Evolutionary conservation across 1,140 invertebrate genomes (phyloP), one percentile per base, ranked within the genome.

Genomic region (Saccostrea cuccullata): DNA sequence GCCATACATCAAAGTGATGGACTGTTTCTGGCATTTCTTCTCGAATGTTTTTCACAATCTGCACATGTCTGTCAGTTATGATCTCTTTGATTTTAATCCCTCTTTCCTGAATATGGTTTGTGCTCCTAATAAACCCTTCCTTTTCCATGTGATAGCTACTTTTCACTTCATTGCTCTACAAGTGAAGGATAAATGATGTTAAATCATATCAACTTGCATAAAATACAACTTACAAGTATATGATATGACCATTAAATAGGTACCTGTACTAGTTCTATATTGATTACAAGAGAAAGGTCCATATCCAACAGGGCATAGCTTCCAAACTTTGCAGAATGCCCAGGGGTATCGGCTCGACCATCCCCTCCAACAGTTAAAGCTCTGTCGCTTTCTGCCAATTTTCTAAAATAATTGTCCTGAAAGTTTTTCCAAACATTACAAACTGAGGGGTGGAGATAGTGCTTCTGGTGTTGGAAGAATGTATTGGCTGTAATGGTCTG

Each of bases 291-390:
- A 15, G 30, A 77, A 12, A 23, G 0, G 13, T 88, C 56, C 55
- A 89, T 20, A 47, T 91, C 88, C 64, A 91, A 47, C 15, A 87
- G 26, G 23, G 40, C 89, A 67, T 90, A 91, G 11, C 82, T 90
- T 73, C 91, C 88, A 88, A 86, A 91, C 60, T 91, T 91, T 13
- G 91, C 88, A 17, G 26, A 86, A 55, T 90, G 88, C 11, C 89
- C 91, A 55, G 88, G 87, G n/a, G 83, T 87, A 77, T 91, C 91
- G 23, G 82, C 83, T 84, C 89, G 55, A 0, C 86, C 91, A 90
- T 91, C 91, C 20, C 89, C 89, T 36, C 86, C 91, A 12, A 90
- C 26, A 36, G 55, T 23, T 30, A 91, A n/a, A 23, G 67, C 23
- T 36, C 20, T n/a, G 8, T 26, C 84, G 17, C 17, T 30, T 58